Base-by-base conservation (phyloP, 1,140 invertebrate species). In the Caenorhabditis tropicalis region DNA sequence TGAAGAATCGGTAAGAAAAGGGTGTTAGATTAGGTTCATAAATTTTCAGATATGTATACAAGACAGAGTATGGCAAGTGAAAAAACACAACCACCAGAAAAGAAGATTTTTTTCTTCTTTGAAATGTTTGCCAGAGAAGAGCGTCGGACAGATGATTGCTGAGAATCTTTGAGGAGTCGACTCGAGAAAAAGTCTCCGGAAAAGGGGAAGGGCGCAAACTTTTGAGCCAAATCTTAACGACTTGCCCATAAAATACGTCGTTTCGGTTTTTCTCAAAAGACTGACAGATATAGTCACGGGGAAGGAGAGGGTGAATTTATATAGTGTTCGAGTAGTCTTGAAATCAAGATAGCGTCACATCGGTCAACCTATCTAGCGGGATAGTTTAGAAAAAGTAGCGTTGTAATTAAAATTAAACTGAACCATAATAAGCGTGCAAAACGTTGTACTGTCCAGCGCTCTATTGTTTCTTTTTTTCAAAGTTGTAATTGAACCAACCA, bases 221-320 rank as follows among this genome's bases (percentile, higher is more conserved):
- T 74, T 43, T 43, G 65, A 74, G 65, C 65, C 43, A 74, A 74
- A 74, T 43, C 65, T 74, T 74, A 74, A 74, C 65, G 65, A 74
- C 65, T 12, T 36, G 36, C 58, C 49, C 36, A 74, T 74, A 74
- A 74, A 74, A 74, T 74, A 74, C 19, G 65, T 74, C 65, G 65
- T 74, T 74, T 74, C 65, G 65, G 65, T 24, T 36, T 74, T 43
- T 74, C 36, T 43, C 24, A 12, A 74, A 74, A 74, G 65, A 74
- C 19, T 7, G 58, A 65, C 58, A 33, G 58, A 65, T 65, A 65
- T 33, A 65, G 58, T 65, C 29, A 33, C 3, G 31, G 36, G 29
- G 24, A 43, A 12, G 21, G n/a, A n/a, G 65, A 0, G 21, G 9
- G 65, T 19, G 65, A 74, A 24, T 21, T 39, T 39, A 43, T 74